These are phyloP conservation scores for Lasioglossum marginatum DNA, from an alignment of 2,888 invertebrate genomes.

Conservation along the genomic window DNA sequence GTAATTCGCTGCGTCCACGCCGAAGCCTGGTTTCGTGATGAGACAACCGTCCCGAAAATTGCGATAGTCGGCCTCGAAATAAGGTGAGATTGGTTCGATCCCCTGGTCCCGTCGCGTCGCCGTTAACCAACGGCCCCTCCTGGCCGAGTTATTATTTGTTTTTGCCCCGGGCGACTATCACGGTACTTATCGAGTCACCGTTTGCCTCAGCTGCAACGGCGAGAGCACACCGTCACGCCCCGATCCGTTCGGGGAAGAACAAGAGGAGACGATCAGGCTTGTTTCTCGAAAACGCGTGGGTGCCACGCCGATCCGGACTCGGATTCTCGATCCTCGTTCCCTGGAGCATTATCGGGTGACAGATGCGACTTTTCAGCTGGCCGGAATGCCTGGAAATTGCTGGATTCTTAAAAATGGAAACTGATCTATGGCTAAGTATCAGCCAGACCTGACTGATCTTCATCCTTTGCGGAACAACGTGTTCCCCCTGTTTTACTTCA, in stretches of 20 bases:
- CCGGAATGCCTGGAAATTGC: not conserved
- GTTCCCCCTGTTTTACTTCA: no score
- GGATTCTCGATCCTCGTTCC: not conserved
- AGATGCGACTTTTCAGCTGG: not conserved
- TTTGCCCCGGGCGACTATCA: conserved; percentile 78
- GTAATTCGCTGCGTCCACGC: conserved; percentile 77
- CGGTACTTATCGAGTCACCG: conserved; percentile 79
- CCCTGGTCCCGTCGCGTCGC: conserved; percentile 42
- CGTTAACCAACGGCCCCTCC: conserved; percentile 63
- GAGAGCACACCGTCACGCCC: conserved; percentile 72
- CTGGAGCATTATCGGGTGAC: not conserved
- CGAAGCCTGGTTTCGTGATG: conserved; percentile 76
- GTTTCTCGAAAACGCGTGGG: conserved; percentile 57
- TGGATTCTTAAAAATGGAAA: not conserved
- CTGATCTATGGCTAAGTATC: no score
- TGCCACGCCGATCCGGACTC: conserved; percentile 15
- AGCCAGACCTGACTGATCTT: no score
- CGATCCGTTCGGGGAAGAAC: conserved; percentile 51
- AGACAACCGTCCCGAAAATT: conserved; percentile 84
- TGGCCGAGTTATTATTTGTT: conserved; percentile 82
- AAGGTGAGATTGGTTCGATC: conserved; percentile 74
- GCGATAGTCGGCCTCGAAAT: conserved; percentile 76
- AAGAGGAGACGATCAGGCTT: conserved; percentile 34
- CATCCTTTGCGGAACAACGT: no score
- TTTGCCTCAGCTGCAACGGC: conserved; percentile 66